Base-by-base conservation (phyloP, 2,797 vertebrate species). In the Sparus aurata region DNA sequence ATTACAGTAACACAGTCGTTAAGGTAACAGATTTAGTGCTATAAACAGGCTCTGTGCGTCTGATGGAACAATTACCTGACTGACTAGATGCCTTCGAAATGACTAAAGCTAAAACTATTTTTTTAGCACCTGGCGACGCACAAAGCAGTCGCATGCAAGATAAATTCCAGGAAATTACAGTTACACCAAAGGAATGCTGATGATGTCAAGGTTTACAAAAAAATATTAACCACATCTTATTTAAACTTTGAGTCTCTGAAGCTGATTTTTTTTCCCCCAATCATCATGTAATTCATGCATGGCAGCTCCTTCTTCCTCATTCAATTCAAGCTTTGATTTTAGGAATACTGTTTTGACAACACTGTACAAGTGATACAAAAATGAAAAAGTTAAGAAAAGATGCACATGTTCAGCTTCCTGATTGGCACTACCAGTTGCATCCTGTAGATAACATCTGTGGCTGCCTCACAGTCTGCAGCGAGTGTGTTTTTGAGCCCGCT, bases 391-490 rank as follows among this genome's bases (percentile, higher is more conserved):
- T 25, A 0, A 46, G 1, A 69, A 38, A 60, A 58, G 12, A 54
- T 41, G 6, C 34, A 41, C 11, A 38, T 5, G 7, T 55, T 64
- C 50, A 15, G 20, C 9, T 50, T 18, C 30, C 17, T 68, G 41
- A 73, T 73, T 47, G 12, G 9, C 27, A 1, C 5, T 38, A 8
- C 11, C n/a, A n/a, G 25, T 41, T 47, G 23, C 63, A 59, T 78
- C 73, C 50, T 70, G 78, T 10, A 60, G 66, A 85, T 75, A 66
- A 34, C 12, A 87, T 45, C 41, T 81, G 9, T 10, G 60, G 11
- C 46, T 76, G 7, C 54, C 59, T 72, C 18, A 18, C 6, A 49
- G 18, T 45, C 71, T 41, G 43, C 41, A 63, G 8, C 13, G 3
- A 73, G 49, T 62, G 4, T 70, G 23, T 13, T 16, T 20, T 3